Evolutionary conservation across 2,113 vertebrate genomes (phyloP).

Genomic region (Lagopus muta): DNA sequence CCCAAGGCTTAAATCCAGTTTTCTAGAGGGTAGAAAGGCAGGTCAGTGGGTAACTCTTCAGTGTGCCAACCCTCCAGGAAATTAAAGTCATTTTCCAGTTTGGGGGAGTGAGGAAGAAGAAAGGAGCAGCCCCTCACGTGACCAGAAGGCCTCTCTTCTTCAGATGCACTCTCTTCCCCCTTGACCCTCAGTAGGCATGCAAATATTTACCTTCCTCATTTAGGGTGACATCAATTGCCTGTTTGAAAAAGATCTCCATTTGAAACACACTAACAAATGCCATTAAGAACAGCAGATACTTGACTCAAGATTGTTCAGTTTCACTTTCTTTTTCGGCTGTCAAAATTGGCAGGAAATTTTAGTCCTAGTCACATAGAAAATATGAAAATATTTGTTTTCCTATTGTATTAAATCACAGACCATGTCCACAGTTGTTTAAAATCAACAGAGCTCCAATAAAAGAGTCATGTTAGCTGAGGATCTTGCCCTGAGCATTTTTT

Average conservation of each 20-base stretch:
- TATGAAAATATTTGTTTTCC: constrained; percentile 28
- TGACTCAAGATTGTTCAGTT: not conserved
- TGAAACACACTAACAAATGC: not conserved
- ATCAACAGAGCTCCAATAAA: constrained; percentile 3
- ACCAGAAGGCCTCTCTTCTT: not conserved
- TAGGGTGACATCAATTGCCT: not conserved
- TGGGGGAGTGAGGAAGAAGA: not conserved
- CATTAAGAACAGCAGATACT: not conserved
- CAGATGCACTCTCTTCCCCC: not conserved
- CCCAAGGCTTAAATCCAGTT: not conserved
- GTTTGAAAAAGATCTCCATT: not conserved
- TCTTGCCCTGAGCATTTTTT: not conserved
- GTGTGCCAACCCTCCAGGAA: not conserved
- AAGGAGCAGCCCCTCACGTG: not conserved
- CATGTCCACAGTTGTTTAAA: not conserved
- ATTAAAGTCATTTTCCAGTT: rapidly evolving
- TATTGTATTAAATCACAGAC: not conserved
- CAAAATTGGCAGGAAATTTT: not conserved
- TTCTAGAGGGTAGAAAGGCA: not conserved
- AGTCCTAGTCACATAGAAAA: not conserved
- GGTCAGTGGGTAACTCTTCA: rapidly evolving
- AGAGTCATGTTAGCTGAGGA: not conserved
- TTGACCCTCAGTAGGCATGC: rapidly evolving
- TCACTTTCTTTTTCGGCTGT: constrained; percentile 27
- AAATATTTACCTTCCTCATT: not conserved